Conservation (phyloP, 2,797 vertebrate genomes). For the Chaunax sp. region DNA sequence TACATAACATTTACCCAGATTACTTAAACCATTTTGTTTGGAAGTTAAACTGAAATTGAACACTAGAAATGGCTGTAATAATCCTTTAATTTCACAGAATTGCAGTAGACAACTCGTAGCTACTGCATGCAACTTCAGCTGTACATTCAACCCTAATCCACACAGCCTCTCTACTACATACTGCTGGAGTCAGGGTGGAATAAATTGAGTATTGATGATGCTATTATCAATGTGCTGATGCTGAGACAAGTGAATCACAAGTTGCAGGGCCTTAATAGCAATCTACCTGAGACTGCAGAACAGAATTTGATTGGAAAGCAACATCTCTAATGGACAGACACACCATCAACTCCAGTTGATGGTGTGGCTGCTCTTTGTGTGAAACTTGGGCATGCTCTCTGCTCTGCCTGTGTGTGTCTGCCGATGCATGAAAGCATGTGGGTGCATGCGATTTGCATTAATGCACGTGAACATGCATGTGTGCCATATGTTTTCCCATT, state of each 20-base stretch:
- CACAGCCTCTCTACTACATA: too few relatives aligned
- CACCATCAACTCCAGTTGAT: constrained; percentile 38
- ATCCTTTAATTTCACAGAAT: too few relatives aligned
- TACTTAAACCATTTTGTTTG: too few relatives aligned
- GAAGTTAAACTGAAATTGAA: too few relatives aligned
- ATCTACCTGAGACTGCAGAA: constrained; percentile 31
- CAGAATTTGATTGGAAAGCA: constrained; percentile 44
- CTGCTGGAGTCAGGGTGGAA: constrained; percentile 20
- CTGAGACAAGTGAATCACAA: constrained; percentile 44
- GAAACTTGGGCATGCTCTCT: constrained; percentile 11
- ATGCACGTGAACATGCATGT: constrained; percentile 17
- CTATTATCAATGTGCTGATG: constrained; percentile 28
- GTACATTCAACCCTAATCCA: too few relatives aligned
- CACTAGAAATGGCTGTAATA: too few relatives aligned
- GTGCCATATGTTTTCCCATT: neutral
- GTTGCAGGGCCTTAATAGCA: constrained; percentile 46
- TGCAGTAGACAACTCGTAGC: too few relatives aligned
- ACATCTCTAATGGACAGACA: constrained; percentile 15
- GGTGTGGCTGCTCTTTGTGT: constrained; percentile 18
- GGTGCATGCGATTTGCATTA: constrained; percentile 38
- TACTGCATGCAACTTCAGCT: too few relatives aligned
- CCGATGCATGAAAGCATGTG: constrained; percentile 19
- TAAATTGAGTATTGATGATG: constrained; percentile 41
- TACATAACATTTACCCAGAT: too few relatives aligned
- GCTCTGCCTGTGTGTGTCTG: constrained; percentile 14